Evolutionary conservation across 2,797 vertebrate species (phyloP), one percentile per base, ranked within the genome.

Genomic region (Lagorchestes hirsutus): DNA sequence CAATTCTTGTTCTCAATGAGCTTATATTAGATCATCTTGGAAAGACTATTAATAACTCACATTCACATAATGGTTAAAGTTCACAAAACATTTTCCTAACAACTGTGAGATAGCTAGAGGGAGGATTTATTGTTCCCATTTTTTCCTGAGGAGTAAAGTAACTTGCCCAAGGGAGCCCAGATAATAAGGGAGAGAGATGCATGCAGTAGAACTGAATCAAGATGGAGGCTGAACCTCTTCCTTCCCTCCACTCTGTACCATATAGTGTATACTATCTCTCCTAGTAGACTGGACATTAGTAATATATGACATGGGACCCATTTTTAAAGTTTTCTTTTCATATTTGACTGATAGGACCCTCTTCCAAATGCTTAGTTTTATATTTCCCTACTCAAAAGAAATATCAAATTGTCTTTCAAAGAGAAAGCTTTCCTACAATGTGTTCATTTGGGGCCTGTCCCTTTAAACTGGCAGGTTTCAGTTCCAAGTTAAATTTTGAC

Each of bases 401-500:
- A 94, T 58, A 93, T 92, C 95, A 40, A 67, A 52, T 82, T 50
- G 34, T 92, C 93, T 96, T 95, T 96, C 94, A 95, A 96, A 95
- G 58, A 95, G 90, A 93, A 96, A 92, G 58, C 14, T 54, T 8
- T 95, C 1, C 24, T 8, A 94, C 12, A 97, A 91, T 50, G 50
- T 62, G 74, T 54, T 95, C 93, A 46, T 96, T 96, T 93, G 94
- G 90, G 93, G 29, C n/a, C 94, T 97, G 90, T 28, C 96, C 94
- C 94, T 96, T 95, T 94, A 92, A 93, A 95, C 18, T 92, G 87
- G 56, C 91, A 97, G 67, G 50, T 90, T 91, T 93, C 82, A 91
- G 90, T 96, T 96, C 93, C 97, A 97, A 96, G 92, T 95, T 94
- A 95, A 97, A 96, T 94, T 94, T 90, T 95, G 93, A 96, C 74